Base-by-base conservation (phyloP, 1,140 invertebrate species). In the Laodelphax striatellus region DNA sequence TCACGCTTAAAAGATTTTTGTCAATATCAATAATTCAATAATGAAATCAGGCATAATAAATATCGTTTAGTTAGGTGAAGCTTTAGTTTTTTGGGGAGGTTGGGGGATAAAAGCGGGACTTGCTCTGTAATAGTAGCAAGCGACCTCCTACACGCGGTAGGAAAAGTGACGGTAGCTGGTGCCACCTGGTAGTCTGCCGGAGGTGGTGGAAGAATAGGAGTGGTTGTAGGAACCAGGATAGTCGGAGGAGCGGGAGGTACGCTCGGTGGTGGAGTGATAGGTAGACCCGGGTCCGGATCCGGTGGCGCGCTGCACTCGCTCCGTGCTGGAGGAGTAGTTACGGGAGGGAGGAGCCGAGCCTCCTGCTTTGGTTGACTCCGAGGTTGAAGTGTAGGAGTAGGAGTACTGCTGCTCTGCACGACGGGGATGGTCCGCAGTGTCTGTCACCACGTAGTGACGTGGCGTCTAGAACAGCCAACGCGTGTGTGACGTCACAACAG, bases 131-230 rank as follows among this genome's bases (percentile, higher is more conserved):
- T 9, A 13, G 34, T 5, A 28, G 24, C 34, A 38, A 38, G 34
- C 34, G 8, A 34, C 22, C 22, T 44, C 42, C 80, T 86, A 91
- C 69, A 90, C 85, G 73, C 86, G 85, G 77, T 90, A 90, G 64
- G 86, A 88, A 74, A 82, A 91, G 73, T 90, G 88, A 64, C 88
- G 85, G 72, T 90, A 90, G 67, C 75, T 78, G 67, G 87, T 89
- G 70, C 88, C 87, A 66, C 84, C 82, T 57, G 88, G 88, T 70
- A 90, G 79, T 69, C 84, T 80, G 67, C 88, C 88, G 72, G 83
- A 83, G 61, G 81, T 76, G 63, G 80, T 80, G 43, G 85, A 85
- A 64, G 85, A 85, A 75, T 90, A 90, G 67, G 86, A 86, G 55
- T 81, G 81, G 61, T 72, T 76, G 73, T 90, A 90, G 65, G 86